Evolutionary conservation across 2,888 invertebrate genomes (phyloP), one percentile per base, ranked within the genome.

Genomic region (Leptothorax acervorum): DNA sequence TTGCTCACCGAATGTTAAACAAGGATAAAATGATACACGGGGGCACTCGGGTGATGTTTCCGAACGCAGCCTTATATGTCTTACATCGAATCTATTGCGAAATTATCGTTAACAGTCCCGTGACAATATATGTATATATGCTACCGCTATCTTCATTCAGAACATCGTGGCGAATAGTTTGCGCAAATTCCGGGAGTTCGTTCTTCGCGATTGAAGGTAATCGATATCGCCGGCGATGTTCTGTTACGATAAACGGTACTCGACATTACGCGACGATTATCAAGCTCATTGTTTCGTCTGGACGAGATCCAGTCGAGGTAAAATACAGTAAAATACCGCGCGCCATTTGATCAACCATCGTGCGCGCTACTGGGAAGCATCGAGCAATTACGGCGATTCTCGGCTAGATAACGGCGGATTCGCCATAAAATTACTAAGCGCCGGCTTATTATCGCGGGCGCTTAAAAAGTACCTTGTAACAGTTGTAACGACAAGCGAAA

Each of bases 401-500:
- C 15, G 35, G 0, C 4, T 48, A 12, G 31, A 73, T 51, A 73
- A 18, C 12, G 4, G 3, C 48, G 18, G 18, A 75, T 12, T 66
- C 4, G 51, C 11, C 23, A 12, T 51, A 18, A 66, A 76, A 65
- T 65, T 66, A 23, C 11, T 39, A 39, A 68, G 9, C 3, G 39
- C 12, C 53, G 51, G 70, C 60, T 39, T 75, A 79, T 81, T 76
- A 62, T 42, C 51, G 39, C 31, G 23, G 23, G 63, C 35, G 57
- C 42, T 66, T 83, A 78, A 86, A 86, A 89, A 82, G 76, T 57
- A 78, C 42, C 18, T 87, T 86, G 48, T 55, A 74, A 86, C 65
- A 82, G 87, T 87, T 86, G 48, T 55, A 74, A 86, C 65, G 84
- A 89, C 85, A 83, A 82, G 86, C 86, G 88, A 84, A 84, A 71